Evolutionary conservation across 2,113 vertebrate species (phyloP).

Genomic region (Clupea harengus): DNA sequence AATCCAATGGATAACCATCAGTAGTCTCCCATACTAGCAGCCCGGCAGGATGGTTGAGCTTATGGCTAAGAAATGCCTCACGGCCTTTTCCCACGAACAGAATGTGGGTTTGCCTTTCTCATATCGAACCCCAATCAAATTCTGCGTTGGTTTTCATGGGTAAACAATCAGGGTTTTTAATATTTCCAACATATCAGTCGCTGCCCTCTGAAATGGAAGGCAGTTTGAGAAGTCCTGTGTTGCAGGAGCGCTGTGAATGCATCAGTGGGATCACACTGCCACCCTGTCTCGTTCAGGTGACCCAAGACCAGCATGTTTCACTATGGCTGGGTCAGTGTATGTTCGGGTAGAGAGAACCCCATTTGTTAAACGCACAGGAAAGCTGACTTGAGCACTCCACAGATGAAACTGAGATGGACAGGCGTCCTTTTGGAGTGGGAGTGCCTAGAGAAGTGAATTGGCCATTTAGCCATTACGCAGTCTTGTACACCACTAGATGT

Average conservation of each 20-base stretch:
- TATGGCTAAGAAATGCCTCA: background rate
- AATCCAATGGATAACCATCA: background rate
- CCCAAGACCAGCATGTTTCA: too few species aligned
- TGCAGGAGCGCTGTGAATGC: background rate
- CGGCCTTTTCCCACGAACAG: background rate
- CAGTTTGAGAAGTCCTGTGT: background rate
- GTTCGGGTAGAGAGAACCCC: too few species aligned
- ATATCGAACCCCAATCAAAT: background rate
- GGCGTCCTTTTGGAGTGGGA: too few species aligned
- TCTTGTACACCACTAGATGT: background rate
- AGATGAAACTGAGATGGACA: background rate
- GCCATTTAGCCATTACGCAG: too few species aligned
- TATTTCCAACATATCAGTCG: background rate
- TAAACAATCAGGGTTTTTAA: background rate
- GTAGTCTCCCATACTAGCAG: background rate
- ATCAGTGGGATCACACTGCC: too few species aligned
- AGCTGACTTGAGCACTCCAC: background rate
- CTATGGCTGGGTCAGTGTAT: too few species aligned
- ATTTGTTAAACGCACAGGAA: background rate
- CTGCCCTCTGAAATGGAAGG: background rate
- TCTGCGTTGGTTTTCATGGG: background rate
- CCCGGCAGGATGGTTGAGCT: background rate
- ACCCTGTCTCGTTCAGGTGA: too few species aligned
- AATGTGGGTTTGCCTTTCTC: background rate
- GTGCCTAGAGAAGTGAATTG: too few species aligned